Evolutionary conservation across 2,888 invertebrate species (phyloP).

Genomic region (Geophilus truncorum): DNA sequence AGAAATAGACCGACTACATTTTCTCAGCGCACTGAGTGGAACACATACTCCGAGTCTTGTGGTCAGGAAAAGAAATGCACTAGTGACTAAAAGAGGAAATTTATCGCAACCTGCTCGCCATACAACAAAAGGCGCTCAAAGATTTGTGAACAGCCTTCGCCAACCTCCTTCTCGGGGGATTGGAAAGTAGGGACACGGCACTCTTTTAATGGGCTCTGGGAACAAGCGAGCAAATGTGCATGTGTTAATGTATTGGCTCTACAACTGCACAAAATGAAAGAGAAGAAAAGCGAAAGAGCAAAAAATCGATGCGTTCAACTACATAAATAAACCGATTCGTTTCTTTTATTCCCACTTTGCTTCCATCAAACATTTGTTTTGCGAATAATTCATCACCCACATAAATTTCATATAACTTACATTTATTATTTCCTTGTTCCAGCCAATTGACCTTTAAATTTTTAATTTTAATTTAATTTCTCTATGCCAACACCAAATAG

Average conservation of each 20-base stretch:
- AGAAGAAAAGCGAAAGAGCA: not conserved
- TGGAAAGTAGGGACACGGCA: not conserved
- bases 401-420: too few relatives aligned
- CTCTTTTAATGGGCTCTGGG: not conserved
- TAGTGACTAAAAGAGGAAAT: not conserved
- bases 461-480: too few relatives aligned
- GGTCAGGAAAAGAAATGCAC: not conserved
- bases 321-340: not conserved
- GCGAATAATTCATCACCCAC: not conserved
- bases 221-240: not conserved
- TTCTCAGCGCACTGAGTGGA: not conserved
- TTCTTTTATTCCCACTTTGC: not conserved
- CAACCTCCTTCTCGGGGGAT: not conserved
- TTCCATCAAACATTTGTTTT: not conserved
- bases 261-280: not conserved
- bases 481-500: too few relatives aligned
- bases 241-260: not conserved
- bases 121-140: not conserved
- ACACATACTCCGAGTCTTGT: not conserved
- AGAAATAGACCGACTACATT: not conserved
- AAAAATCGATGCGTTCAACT: not conserved
- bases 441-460: not conserved
- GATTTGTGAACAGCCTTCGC: not conserved
- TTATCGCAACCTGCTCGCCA: not conserved
- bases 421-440: not conserved